Evolutionary conservation across 2,113 vertebrate genomes (phyloP), one percentile per base, ranked within the genome.

Genomic region (Lepisosteus osseus): DNA sequence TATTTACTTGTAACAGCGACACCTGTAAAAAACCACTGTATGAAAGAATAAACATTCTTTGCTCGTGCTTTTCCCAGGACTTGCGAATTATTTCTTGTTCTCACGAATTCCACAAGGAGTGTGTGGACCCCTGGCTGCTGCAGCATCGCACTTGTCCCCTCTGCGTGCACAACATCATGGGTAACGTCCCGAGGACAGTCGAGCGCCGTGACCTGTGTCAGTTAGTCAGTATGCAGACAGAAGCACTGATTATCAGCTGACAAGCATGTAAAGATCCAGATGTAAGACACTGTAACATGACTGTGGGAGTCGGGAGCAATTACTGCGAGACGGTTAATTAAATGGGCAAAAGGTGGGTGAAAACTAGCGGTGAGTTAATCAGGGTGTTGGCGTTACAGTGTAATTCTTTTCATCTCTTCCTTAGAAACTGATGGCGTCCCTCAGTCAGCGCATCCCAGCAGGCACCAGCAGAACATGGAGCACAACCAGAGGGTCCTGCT

Each of bases 101-200:
- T 74, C 97, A 99, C 0, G 97, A 99, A 83, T 99, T 99, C 85
- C 97, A 99, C 71, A 94, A 93, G 74, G 89, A 92, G 54, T 99
- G 97, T 42, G 96, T 99, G 63, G 97, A 99, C 84, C 96, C 96
- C 62, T 99, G 97, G 97, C 90, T 99, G 43, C 87, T 95, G 72
- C 95, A 98, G 69, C 94, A 97, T 72, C 95, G 92, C 79, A 99
- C 97, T 0, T 99, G 97, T 65, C 97, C 97, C 0, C 94, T 99
- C 73, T 99, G 97, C 93, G 98, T 99, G 97, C 97, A 96, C 92
- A 97, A 99, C 87, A 99, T 99, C 84, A 90, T 97, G 84, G 97
- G 97, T 99, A 95, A 90, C 88, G 80, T 73, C 44, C n/a, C 13
- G 44, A 17, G 13, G 7, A 14, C 70, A 3, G 9, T 12, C 1